Base-by-base conservation (phyloP, 1,140 invertebrate genomes). In the Penaeus indicus region DNA sequence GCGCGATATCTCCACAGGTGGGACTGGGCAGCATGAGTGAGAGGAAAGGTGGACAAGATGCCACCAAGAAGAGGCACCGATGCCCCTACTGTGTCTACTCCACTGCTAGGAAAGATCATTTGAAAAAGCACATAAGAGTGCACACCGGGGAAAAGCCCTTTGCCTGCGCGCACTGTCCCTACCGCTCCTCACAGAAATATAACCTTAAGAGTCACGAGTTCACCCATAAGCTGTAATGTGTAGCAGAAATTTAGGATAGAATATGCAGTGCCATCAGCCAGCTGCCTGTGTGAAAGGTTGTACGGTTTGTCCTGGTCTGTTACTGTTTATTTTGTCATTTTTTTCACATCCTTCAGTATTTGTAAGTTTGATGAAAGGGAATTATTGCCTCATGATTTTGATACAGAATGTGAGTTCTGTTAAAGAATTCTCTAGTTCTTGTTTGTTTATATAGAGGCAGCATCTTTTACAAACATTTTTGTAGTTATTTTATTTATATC, bases 81-180 rank as follows among this genome's bases (percentile, higher is more conserved):
- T 88, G 86, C 61, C 86, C 86, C 80, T 88, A 88, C 81, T 88
- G 86, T 78, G 81, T 77, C 67, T 88, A 88, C 86, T 88, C 86
- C 38, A 88, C 86, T 77, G 80, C 86, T 64, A 82, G 86, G n/a
- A 88, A 88, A 88, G 86, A 88, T 61, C 86, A 88, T 77, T 88
- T 88, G 69, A 82, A 88, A 88, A 88, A 88, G 54, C 86, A 88
- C 42, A 88, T 88, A 63, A 79, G 86, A 42, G 84, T 69, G 16
- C 86, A 88, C 86, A 88, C 86, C 21, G 86, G 86, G 69, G 86
- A 88, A 64, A 88, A 88, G 60, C 86, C 86, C 54, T 88, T 77
- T 84, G 86, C 86, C 7, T 88, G 86, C 72, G 54, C 64, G 21
- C 81, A 75, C 27, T 88, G 86, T 78, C 86, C 86, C n/a, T 88